Conservation (phyloP, 2,113 vertebrate genomes). For the Poicephalus meyeri region DNA sequence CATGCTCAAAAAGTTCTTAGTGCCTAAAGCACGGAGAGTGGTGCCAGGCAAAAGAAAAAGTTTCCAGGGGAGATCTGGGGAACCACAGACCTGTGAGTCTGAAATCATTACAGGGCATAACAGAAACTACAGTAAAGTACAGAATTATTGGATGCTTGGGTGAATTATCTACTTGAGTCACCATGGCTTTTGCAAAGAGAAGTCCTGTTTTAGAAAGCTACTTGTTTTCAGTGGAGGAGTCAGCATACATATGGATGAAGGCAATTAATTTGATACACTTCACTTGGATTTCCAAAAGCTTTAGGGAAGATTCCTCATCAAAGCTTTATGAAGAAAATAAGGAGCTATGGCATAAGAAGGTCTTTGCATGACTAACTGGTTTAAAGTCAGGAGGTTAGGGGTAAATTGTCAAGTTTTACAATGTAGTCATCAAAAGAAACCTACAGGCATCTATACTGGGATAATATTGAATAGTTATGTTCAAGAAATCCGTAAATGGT, state of each 20-base stretch:
- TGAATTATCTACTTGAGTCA: neutral
- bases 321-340: neutral
- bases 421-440: neutral
- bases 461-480: neutral
- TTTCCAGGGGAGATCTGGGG: neutral
- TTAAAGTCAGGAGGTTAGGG: neutral
- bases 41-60: neutral
- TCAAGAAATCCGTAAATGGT: neutral
- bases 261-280: neutral
- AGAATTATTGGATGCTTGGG: neutral
- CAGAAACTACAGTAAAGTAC: neutral
- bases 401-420: neutral
- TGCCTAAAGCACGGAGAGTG: neutral
- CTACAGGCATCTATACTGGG: neutral
- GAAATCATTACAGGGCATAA: neutral
- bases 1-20: neutral
- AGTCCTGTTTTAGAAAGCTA: neutral
- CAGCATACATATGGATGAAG: neutral
- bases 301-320: neutral
- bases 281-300: neutral
- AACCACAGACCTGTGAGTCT: neutral
- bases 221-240: neutral
- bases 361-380: neutral
- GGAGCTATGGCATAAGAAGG: neutral
- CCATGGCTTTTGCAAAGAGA: neutral